Evolutionary conservation across 1,140 invertebrate species (phyloP).

Genomic region (Drosophila malerkotliana): DNA sequence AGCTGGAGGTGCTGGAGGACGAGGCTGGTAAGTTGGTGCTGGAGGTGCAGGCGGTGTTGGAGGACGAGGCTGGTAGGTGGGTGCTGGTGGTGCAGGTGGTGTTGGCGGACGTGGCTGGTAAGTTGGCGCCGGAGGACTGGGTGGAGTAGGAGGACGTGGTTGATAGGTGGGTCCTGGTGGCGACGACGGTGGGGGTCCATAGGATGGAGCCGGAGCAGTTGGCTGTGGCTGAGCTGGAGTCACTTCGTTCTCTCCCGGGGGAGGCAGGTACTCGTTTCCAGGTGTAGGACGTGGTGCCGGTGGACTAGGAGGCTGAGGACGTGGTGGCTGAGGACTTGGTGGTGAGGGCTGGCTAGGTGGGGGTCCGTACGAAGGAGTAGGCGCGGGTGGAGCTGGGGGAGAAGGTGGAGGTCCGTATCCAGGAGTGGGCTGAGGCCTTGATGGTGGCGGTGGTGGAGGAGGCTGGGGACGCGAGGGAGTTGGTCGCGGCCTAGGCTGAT

Average conservation of each 20-base stretch:
- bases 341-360: conserved; percentile 33
- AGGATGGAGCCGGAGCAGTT: conserved; percentile 44
- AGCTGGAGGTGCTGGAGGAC: conserved; percentile 26
- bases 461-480: conserved; percentile 41
- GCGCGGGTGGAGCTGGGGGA: conserved; percentile 18
- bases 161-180: conserved; percentile 27
- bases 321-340: conserved; percentile 34
- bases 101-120: conserved; percentile 28
- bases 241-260: conserved; percentile 53
- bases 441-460: conserved; percentile 25
- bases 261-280: conserved; percentile 58
- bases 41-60: conserved; percentile 35
- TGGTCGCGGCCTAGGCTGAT: conserved; percentile 57
- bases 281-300: conserved; percentile 35
- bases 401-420: conserved; percentile 44
- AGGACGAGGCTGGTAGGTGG: conserved; percentile 42
- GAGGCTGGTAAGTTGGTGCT: conserved; percentile 26
- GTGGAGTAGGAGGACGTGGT: conserved; percentile 26
- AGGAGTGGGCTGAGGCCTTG: conserved; percentile 35
- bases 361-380: conserved; percentile 31
- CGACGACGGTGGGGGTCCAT: conserved; percentile 45
- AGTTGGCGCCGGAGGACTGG: conserved; percentile 18
- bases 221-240: conserved; percentile 47
- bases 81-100: conserved; percentile 33
- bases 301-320: conserved; percentile 41